Conservation (phyloP, 2,113 vertebrate species). For the Otocyon megalotis region DNA sequence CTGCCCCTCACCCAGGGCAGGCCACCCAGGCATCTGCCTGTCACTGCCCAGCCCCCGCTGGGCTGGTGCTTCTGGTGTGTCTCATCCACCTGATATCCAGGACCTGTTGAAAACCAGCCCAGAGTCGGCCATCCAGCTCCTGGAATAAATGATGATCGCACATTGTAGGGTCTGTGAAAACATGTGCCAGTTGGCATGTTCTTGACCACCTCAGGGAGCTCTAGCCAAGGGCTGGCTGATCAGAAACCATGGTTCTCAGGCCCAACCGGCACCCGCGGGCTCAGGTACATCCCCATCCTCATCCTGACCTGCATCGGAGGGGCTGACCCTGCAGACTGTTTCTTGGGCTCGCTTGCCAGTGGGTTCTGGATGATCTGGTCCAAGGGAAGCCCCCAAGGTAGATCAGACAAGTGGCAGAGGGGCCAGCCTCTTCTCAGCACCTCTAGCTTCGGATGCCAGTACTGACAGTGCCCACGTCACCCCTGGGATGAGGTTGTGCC, state of each 20-base stretch:
- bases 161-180: rapidly evolving
- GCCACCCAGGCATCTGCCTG: neutral
- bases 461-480: rapidly evolving
- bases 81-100: neutral
- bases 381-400: neutral
- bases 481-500: neutral
- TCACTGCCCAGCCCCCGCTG: neutral
- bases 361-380: neutral
- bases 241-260: neutral
- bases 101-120: neutral
- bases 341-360: neutral
- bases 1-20: neutral
- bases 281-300: neutral
- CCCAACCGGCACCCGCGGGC: rapidly evolving
- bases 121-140: neutral
- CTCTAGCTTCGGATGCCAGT: neutral
- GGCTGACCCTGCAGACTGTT: neutral
- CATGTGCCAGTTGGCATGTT: rapidly evolving
- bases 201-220: rapidly evolving
- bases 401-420: neutral
- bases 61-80: no score
- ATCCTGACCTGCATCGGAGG: neutral
- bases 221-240: rapidly evolving
- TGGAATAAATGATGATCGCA: rapidly evolving
- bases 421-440: neutral